These are phyloP conservation scores for Macrosoma leucophasiata DNA, from an alignment of 2,888 invertebrate species.

Conservation along the genomic window DNA sequence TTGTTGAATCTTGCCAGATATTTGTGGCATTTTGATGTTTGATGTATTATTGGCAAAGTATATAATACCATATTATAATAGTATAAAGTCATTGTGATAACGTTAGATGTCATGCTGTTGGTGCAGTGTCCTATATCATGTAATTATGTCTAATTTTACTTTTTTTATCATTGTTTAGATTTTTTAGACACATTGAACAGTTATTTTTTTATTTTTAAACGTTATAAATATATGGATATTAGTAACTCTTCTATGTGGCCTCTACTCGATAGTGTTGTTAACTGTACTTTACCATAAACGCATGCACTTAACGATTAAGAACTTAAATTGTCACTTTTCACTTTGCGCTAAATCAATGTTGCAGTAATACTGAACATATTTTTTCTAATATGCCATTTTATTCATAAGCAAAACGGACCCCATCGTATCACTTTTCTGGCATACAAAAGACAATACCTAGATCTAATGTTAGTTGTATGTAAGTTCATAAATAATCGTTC, in stretches of 20 bases:
- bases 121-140: constrained; percentile 39
- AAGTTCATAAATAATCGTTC: constrained; percentile 70
- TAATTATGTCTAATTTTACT: constrained; percentile 12
- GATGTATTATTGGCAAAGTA: constrained; percentile 61
- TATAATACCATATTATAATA: constrained; percentile 35
- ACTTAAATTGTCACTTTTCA: constrained; percentile 44
- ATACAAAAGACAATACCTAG: constrained; percentile 77
- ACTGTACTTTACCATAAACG: constrained; percentile 39
- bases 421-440: constrained; percentile 66
- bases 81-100: constrained; percentile 65
- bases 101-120: constrained; percentile 54
- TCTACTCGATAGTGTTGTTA: constrained; percentile 46
- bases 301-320: constrained; percentile 44
- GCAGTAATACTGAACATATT: constrained; percentile 52
- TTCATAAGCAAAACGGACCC: constrained; percentile 47
- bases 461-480: constrained; percentile 73
- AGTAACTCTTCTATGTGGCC: constrained; percentile 47
- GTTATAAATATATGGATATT: constrained; percentile 40
- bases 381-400: constrained; percentile 35
- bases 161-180: constrained; percentile 2
- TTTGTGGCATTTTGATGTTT: constrained; percentile 58
- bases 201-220: constrained; percentile 28
- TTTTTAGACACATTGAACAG: background rate
- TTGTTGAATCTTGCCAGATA: constrained; percentile 67
- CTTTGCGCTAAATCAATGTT: constrained; percentile 51